Conservation (phyloP, 2,888 invertebrate species). For the Standfussiana lucernea region DNA sequence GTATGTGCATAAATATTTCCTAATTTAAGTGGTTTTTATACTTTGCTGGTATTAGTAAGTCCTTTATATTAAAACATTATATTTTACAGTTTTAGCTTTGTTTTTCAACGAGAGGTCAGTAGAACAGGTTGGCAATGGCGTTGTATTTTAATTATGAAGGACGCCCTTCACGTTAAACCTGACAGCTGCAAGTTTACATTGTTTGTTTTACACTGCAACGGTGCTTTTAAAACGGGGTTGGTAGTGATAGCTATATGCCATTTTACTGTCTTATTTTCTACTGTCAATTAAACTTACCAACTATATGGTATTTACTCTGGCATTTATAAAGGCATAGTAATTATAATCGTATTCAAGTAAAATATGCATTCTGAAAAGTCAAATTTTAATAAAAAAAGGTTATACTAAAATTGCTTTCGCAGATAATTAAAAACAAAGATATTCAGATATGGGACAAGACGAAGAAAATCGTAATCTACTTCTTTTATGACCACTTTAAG, state of each 20-base stretch:
- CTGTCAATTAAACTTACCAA: not conserved
- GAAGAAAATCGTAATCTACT: not conserved
- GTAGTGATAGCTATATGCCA: not conserved
- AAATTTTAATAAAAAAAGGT: not conserved
- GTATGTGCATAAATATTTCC: not conserved
- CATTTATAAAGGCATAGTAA: not conserved
- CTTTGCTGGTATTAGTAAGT: not conserved
- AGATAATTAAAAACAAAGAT: not conserved
- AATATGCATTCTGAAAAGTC: not conserved
- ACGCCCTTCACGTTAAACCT: conserved; percentile 38
- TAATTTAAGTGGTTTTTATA: not conserved
- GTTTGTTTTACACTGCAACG: not conserved
- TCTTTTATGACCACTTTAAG: too few species aligned
- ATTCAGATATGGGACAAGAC: not conserved
- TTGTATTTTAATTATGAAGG: conserved; percentile 37
- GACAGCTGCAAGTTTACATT: not conserved
- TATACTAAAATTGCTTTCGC: not conserved
- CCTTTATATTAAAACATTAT: not conserved
- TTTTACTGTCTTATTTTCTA: too few species aligned
- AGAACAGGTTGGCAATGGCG: conserved; percentile 5
- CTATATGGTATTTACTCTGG: not conserved
- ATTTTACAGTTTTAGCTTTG: not conserved
- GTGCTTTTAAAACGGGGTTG: not conserved
- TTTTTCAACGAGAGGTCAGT: conserved; percentile 10
- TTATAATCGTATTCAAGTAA: not conserved